These are phyloP conservation scores for Drosophila subquinaria DNA, from an alignment of 2,888 invertebrate genomes.

Conservation along the genomic window DNA sequence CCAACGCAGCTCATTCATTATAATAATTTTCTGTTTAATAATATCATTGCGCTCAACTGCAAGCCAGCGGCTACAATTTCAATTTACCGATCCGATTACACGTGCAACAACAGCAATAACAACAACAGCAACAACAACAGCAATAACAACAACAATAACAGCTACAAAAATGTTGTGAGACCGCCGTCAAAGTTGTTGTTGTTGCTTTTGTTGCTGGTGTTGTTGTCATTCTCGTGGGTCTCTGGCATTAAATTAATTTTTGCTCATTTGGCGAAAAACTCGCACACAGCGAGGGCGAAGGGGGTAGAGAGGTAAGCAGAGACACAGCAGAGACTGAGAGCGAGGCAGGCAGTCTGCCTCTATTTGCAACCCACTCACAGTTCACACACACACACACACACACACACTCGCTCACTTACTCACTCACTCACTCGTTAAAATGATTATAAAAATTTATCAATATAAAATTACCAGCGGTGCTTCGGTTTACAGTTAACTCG, in stretches of 20 bases:
- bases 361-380: conserved; percentile 67
- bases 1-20: conserved; percentile 72
- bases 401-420: conserved; percentile 8
- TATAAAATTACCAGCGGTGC: conserved; percentile 75
- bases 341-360: conserved; percentile 52
- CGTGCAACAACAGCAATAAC: conserved; percentile 67
- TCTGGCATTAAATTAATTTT: conserved; percentile 79
- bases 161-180: conserved; percentile 57
- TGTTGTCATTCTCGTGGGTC: conserved; percentile 62
- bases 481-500: conserved; percentile 70
- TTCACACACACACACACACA: conserved; percentile 19
- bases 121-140: conserved; percentile 63
- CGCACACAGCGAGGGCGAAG: conserved; percentile 17
- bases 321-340: conserved; percentile 33
- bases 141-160: conserved; percentile 30
- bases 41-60: conserved; percentile 80
- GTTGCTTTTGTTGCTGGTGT: conserved; percentile 26
- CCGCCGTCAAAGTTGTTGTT: conserved; percentile 45
- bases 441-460: conserved; percentile 82
- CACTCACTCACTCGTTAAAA: conserved; percentile 78
- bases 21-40: conserved; percentile 77
- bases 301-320: conserved; percentile 40
- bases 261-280: conserved; percentile 73
- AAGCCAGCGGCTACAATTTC: conserved; percentile 78
- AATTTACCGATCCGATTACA: conserved; percentile 77